phyloP scores from a whole-genome alignment of 2,797 vertebrate species.

The Channallabes apus region DNA sequence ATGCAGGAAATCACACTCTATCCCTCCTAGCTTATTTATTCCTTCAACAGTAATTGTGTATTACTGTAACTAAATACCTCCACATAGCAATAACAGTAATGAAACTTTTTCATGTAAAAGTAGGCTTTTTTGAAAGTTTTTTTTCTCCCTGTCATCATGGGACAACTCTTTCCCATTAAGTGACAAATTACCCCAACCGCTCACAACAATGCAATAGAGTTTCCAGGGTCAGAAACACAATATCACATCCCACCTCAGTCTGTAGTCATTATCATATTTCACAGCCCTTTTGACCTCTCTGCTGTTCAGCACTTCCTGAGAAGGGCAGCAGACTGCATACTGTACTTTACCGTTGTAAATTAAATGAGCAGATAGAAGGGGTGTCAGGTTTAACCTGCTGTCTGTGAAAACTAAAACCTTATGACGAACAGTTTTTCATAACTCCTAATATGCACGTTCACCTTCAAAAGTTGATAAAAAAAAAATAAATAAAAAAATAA shows the following conservation, averaged over 20 bases:
- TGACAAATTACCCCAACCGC: constrained; percentile 9
- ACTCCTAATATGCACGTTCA: neutral
- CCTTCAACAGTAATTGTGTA: neutral
- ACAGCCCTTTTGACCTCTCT: constrained; percentile 44
- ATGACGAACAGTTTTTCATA: neutral
- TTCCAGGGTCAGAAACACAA: constrained; percentile 33
- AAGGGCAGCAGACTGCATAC: constrained; percentile 33
- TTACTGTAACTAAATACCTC: neutral
- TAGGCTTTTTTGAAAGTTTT: neutral
- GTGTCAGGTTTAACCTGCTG: constrained; percentile 18
- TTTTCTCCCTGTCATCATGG: constrained; percentile 4
- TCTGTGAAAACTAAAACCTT: neutral
- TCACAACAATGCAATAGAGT: constrained; percentile 17
- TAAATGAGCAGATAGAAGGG: neutral
- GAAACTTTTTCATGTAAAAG: neutral
- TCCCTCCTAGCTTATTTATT: neutral
- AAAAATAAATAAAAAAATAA: neutral
- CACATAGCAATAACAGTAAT: neutral
- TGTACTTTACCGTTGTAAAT: constrained; percentile 17
- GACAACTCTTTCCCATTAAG: neutral
- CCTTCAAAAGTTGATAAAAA: neutral
- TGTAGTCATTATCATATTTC: constrained; percentile 54
- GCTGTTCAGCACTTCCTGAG: constrained; percentile 37
- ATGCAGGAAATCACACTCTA: neutral
- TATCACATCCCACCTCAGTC: constrained; percentile 36